Conservation (phyloP, 2,888 invertebrate species). For the Eupithecia insigniata region DNA sequence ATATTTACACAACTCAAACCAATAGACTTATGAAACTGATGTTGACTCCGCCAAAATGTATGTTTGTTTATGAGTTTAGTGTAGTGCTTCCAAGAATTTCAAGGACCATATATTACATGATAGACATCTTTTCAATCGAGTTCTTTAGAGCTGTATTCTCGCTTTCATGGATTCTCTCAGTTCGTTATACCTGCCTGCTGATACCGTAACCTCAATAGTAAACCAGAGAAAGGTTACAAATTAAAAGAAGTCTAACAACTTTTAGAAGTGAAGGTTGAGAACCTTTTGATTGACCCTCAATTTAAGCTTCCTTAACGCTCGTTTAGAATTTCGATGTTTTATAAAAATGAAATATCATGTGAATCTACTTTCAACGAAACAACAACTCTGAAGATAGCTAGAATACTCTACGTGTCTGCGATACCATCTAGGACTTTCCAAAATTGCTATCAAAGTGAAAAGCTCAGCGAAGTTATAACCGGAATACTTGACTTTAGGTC, state of each 20-base stretch:
- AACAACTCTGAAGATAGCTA: not conserved
- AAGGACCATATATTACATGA: constrained; percentile 33
- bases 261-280: constrained; percentile 33
- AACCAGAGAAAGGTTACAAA: constrained; percentile 35
- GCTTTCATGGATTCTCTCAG: not conserved
- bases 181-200: not conserved
- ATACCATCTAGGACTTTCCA: constrained; percentile 35
- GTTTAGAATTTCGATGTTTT: not conserved
- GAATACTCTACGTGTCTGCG: constrained; percentile 16
- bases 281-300: constrained; percentile 21
- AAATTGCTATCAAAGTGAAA: constrained; percentile 37
- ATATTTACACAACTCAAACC: constrained; percentile 43
- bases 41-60: constrained; percentile 27
- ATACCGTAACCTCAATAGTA: not conserved
- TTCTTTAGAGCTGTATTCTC: not conserved
- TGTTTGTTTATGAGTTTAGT: constrained; percentile 35
- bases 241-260: constrained; percentile 24
- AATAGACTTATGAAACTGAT: constrained; percentile 34
- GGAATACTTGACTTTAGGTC: constrained; percentile 29
- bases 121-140: not conserved
- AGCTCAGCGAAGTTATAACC: constrained; percentile 34
- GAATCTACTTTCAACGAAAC: not conserved
- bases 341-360: not conserved
- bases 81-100: constrained; percentile 37
- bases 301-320: not conserved